Base-by-base conservation (phyloP, 2,888 invertebrate species). In the Norana najaformis region DNA sequence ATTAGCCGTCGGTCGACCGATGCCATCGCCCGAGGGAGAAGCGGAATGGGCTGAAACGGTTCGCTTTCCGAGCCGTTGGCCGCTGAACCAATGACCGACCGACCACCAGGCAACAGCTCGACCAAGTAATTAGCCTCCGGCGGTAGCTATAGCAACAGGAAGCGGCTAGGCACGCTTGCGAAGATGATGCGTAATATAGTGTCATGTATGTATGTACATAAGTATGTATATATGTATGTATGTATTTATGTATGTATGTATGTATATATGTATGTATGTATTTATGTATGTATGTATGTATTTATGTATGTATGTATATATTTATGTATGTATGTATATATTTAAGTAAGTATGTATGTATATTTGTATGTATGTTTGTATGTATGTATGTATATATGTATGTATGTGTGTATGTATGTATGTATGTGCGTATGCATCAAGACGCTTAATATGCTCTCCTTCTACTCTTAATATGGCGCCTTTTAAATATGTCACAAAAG, bases 241-340 rank as follows among this genome's bases (percentile, higher is more conserved):
- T 13, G 14, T 35, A 18, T 4, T 16, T 41, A 41, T 41, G 18
- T 13, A 41, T 13, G 41, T 41, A 30, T 88, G 30, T 39, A 38
- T 88, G 37, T 88, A 88, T 88, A 38, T 88, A 34, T 88, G 38
- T 38, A 20, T 39, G 38, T 34, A 34, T 41, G 41, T 41, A 34
- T 88, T 2, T 88, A 34, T 88, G 41, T 39, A 34, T 39, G 88
- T 39, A 37, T 88, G 41, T 88, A 37, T 88, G 41, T 35, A 34
- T 39, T 4, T 38, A 36, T 34, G 16, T 34, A 34, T 83, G 35
- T 83, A 34, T 83, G 16, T 34, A 36, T 83, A 14, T 34, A 34
- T 83, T 1, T 13, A 83, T 35, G 35, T 83, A 16, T 83, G n/a
- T 35, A 34, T 83, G 18, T 83, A 18, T 35, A 36, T 83, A 5